These are phyloP conservation scores for Scaptomyza montana DNA, from an alignment of 1,140 invertebrate species.

Conservation along the genomic window DNA sequence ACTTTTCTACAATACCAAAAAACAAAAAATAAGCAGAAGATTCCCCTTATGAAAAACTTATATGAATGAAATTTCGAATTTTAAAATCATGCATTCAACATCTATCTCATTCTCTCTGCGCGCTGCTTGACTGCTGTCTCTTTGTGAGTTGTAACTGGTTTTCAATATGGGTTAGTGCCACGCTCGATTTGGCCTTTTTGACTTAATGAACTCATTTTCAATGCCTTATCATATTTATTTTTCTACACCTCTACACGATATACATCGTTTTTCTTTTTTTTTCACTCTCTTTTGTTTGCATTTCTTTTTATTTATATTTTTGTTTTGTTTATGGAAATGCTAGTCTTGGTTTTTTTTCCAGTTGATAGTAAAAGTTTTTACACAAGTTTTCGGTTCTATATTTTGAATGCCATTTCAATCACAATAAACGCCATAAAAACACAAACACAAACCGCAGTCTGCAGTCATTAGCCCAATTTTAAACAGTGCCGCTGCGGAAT, in stretches of 20 bases:
- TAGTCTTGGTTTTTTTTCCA: constrained; percentile 17
- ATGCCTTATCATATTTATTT: constrained; percentile 56
- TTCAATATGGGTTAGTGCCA: constrained; percentile 66
- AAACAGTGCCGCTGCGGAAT: constrained; percentile 22
- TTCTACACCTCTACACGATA: constrained; percentile 36
- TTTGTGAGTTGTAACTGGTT: constrained; percentile 42
- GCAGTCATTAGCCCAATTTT: constrained; percentile 72
- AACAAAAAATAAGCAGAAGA: constrained; percentile 1
- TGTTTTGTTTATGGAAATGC: constrained; percentile 43
- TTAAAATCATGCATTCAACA: constrained; percentile 21
- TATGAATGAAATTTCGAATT: constrained; percentile 45
- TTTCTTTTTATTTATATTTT: constrained; percentile 27
- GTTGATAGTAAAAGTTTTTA: constrained; percentile 7
- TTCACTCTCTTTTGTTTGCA: constrained; percentile 28
- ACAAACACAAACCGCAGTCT: constrained; percentile 49
- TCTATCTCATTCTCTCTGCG: not conserved
- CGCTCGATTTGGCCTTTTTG: constrained; percentile 45
- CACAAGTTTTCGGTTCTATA: constrained; percentile 22
- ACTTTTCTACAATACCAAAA: constrained; percentile 48
- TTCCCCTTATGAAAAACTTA: constrained; percentile 26
- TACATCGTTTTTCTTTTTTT: constrained; percentile 18
- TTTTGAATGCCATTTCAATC: constrained; percentile 32
- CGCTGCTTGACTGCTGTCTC: not conserved
- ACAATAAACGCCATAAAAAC: constrained; percentile 29
- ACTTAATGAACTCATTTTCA: constrained; percentile 65